These are phyloP conservation scores for Albula glossodonta DNA, from an alignment of 2,113 vertebrate species.

Conservation along the genomic window DNA sequence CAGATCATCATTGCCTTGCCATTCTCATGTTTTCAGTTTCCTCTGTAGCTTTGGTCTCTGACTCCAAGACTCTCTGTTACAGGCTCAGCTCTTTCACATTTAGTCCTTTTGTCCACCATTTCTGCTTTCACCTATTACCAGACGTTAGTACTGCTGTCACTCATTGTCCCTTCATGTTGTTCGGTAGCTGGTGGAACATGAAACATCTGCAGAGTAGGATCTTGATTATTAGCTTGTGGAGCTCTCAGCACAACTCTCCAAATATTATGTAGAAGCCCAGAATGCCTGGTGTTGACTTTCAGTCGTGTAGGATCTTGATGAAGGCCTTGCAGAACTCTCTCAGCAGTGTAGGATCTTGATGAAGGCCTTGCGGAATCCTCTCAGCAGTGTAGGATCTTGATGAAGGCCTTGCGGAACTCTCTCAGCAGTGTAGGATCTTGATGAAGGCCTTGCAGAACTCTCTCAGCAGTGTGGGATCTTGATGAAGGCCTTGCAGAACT, in stretches of 20 bases:
- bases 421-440: not conserved
- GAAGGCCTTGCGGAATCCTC: slow-evolving; percentile 9
- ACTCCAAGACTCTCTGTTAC: not conserved
- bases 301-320: not conserved
- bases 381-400: slow-evolving; percentile 52
- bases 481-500: slow-evolving; percentile 70
- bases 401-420: slow-evolving; percentile 35
- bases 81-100: not conserved
- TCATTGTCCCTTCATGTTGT: too few relatives aligned
- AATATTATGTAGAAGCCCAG: slow-evolving; percentile 69
- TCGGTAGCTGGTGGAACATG: too few relatives aligned
- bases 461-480: slow-evolving; percentile 69
- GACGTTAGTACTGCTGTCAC: too few relatives aligned
- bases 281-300: slow-evolving; percentile 62
- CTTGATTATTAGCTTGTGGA: not conserved
- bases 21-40: not conserved
- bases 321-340: slow-evolving; percentile 74
- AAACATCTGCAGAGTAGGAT: too few relatives aligned
- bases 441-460: slow-evolving; percentile 65
- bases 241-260: not conserved
- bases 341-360: slow-evolving; percentile 23
- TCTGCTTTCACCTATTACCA: too few relatives aligned
- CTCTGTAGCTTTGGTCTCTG: not conserved
- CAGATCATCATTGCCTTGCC: too few relatives aligned
- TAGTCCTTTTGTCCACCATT: not conserved